Base-by-base conservation (phyloP, 2,797 vertebrate genomes). In the Tragelaphus eurycerus region DNA sequence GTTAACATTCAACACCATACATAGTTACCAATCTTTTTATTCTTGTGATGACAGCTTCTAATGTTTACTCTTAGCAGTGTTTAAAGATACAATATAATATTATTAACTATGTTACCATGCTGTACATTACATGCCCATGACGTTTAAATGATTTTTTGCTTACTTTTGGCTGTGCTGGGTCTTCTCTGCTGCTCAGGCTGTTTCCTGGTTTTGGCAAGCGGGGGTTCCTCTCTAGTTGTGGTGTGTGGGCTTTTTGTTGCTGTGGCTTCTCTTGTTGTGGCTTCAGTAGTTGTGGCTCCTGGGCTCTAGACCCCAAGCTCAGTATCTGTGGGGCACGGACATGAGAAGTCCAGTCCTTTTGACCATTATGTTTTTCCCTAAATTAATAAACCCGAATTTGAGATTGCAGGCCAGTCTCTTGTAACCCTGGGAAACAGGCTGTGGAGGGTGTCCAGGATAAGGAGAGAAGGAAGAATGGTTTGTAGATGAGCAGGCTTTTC, bases 201-300 rank as follows among this genome's bases (percentile, higher is more conserved):
- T 27, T 27, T 46, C 71, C 71, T 46, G 43, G 71, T 74, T 43
- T 14, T 0, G 0, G 12, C 23, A 43, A 14, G 23, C 0, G 0
- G 38, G 10, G 71, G 23, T 4, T 8, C 38, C 38, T 43, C 71
- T 74, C 38, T 27, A 8, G 38, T 6, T 14, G 38, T 9, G 23
- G 21, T 74, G 38, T 4, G 38, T 27, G 71, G 71, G 71, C 38
- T 46, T 74, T 43, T 15, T 1, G 3, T 4, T 46, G 71, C 71
- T 27, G 38, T 14, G 71, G 38, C 6, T 43, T 74, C 71, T 25
- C 38, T 43, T 43, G 67, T 11, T 23, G 12, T 14, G 34, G 11
- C 34, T 7, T 71, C 34, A 13, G 34, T 71, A 71, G 67, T 23
- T 71, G 34, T 14, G 38, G 71, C 21, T 46, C 1, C 71, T 0